These are phyloP conservation scores for Batillaria attramentaria DNA, from an alignment of 1,140 invertebrate genomes.

Conservation along the genomic window DNA sequence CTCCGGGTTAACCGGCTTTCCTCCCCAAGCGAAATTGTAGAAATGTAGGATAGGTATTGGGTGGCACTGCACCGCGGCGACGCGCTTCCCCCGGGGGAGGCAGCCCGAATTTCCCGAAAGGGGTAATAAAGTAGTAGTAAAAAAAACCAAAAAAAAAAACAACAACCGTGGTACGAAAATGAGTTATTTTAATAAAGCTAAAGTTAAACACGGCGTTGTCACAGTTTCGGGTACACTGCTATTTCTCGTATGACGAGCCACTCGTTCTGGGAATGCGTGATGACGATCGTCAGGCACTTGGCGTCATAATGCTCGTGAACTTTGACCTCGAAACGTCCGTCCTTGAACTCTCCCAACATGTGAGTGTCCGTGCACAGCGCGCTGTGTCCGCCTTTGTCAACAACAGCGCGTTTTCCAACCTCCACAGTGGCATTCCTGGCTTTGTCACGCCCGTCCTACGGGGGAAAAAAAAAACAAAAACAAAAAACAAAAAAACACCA, in stretches of 20 bases:
- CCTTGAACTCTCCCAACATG: constrained; percentile 1
- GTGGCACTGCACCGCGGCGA: neutral
- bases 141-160: too few species aligned
- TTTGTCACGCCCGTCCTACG: neutral
- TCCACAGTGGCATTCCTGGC: constrained; percentile 18
- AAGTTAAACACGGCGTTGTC: neutral
- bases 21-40: too few species aligned
- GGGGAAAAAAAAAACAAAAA: neutral
- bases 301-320: neutral
- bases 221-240: neutral
- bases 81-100: neutral
- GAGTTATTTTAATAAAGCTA: neutral
- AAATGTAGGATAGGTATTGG: neutral
- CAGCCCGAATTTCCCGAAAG: too few species aligned
- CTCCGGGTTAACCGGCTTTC: too few species aligned
- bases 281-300: constrained; percentile 34
- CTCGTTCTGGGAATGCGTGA: constrained; percentile 22
- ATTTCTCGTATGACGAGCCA: constrained; percentile 18
- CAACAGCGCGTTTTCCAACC: neutral
- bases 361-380: constrained; percentile 26
- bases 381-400: neutral
- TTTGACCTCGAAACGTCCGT: neutral
- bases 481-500: neutral
- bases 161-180: too few species aligned
- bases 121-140: too few species aligned